phyloP scores from a whole-genome alignment of 2,888 invertebrate species.

The Epiblema foenella region DNA sequence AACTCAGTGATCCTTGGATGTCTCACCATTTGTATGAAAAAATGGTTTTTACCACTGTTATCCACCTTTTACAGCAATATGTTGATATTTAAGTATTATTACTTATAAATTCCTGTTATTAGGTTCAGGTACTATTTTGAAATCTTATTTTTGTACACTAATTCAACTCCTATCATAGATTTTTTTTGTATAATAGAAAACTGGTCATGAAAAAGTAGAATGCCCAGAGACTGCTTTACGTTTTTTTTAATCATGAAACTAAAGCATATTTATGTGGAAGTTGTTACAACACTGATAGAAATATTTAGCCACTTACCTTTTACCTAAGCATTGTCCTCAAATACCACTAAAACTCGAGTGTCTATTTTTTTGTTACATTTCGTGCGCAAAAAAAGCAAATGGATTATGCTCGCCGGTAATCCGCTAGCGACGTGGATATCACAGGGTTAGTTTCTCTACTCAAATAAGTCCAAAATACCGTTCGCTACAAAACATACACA shows the following conservation, averaged over 20 bases:
- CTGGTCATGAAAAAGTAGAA: too few relatives aligned
- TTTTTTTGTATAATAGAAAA: too few relatives aligned
- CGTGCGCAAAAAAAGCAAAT: conserved; percentile 10
- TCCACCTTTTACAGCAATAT: too few relatives aligned
- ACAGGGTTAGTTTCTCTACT: conserved; percentile 8
- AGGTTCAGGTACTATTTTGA: too few relatives aligned
- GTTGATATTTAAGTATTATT: too few relatives aligned
- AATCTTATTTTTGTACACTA: too few relatives aligned
- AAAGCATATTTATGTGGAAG: background rate
- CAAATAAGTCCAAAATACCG: conserved; percentile 15
- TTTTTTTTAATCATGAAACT: background rate
- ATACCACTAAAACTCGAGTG: background rate
- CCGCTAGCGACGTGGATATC: conserved; percentile 13
- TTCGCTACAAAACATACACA: conserved; percentile 15
- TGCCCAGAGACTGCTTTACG: background rate
- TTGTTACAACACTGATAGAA: background rate
- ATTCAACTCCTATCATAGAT: too few relatives aligned
- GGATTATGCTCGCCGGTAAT: background rate
- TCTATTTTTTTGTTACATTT: conserved; percentile 2
- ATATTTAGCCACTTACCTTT: background rate
- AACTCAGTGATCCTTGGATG: too few relatives aligned
- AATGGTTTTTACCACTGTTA: too few relatives aligned
- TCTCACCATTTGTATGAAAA: too few relatives aligned
- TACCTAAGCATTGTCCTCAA: background rate
- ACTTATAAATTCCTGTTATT: too few relatives aligned